Percentiles rank a stretch among this genome's conserved stretches.
phyloP scores from a whole-genome alignment of 2,888 invertebrate species.

The Dione juno region DNA sequence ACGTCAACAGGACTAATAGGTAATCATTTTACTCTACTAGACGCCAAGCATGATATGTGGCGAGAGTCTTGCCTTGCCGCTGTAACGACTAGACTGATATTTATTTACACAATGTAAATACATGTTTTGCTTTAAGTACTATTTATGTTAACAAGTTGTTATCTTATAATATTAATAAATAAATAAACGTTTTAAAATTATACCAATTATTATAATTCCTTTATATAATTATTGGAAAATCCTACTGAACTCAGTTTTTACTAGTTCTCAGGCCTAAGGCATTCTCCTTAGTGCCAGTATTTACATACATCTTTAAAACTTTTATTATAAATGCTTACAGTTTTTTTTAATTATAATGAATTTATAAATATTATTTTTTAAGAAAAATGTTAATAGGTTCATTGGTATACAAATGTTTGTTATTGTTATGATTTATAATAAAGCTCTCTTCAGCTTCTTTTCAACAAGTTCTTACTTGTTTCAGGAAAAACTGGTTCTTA shows the following conservation, averaged over 20 bases:
- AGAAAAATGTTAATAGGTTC: no score
- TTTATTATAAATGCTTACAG: background rate
- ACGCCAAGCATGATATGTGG: background rate
- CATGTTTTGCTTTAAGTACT: background rate
- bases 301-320: background rate
- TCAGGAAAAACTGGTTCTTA: no score
- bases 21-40: constrained; percentile 23
- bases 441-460: no score
- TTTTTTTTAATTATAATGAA: no score
- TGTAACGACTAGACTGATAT: constrained; percentile 16
- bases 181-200: constrained; percentile 13
- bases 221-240: constrained; percentile 10
- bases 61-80: constrained; percentile 4
- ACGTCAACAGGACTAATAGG: background rate
- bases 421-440: no score
- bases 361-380: no score
- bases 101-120: constrained; percentile 24
- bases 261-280: constrained; percentile 4
- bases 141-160: constrained; percentile 12
- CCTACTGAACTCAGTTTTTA: background rate
- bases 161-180: constrained; percentile 12
- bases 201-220: constrained; percentile 3
- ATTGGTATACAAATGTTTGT: no score
- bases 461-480: no score
- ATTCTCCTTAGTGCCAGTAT: constrained; percentile 4